Percentiles rank a stretch among this genome's conserved stretches.
Conservation (phyloP, 2,113 vertebrate genomes). For the Anas platyrhynchos region DNA sequence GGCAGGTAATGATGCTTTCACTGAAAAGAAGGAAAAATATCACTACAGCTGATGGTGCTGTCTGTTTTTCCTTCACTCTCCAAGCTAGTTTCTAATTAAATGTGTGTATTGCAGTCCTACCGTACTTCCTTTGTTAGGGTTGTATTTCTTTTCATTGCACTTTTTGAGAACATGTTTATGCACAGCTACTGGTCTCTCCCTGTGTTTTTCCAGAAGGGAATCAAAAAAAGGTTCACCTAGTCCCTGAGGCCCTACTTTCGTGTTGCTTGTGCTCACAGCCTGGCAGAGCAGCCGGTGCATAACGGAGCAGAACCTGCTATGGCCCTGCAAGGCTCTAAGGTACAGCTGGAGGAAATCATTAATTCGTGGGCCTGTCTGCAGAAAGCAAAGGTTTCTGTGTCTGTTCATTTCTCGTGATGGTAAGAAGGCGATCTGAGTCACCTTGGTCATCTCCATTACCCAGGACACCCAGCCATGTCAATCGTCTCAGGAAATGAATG, state of each 20-base stretch:
- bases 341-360: background rate
- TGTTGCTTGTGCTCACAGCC: background rate
- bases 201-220: background rate
- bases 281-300: rapidly evolving
- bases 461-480: background rate
- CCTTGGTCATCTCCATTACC: background rate
- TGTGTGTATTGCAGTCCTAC: background rate
- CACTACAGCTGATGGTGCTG: background rate
- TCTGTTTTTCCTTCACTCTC: background rate
- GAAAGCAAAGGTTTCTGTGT: background rate
- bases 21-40: background rate
- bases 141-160: background rate
- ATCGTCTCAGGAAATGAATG: background rate
- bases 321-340: background rate
- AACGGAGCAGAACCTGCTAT: background rate
- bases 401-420: background rate
- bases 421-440: background rate
- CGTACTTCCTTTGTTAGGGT: background rate
- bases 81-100: background rate
- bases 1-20: background rate
- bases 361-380: background rate
- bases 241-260: background rate
- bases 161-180: background rate
- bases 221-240: background rate
- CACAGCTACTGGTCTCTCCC: background rate